Base-by-base conservation (phyloP, 2,797 vertebrate species). In the Paratrypauchen microcephalus region DNA sequence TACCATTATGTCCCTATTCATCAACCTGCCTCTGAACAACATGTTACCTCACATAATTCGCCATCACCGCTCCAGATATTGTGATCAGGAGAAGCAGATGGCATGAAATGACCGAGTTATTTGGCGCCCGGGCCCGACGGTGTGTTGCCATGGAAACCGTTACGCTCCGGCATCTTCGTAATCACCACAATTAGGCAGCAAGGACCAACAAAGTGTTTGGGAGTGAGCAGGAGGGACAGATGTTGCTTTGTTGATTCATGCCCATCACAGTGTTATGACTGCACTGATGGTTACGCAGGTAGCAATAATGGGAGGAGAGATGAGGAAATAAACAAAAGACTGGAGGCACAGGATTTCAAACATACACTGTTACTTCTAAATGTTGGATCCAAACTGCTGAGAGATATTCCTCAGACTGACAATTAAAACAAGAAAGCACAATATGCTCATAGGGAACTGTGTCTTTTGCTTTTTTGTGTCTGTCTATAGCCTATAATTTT, bases 11-110 rank as follows among this genome's bases (percentile, higher is more conserved):
- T 74, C 78, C 62, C 21, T 23, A 19, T 48, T 71, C 50, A 59
- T 74, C 66, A 67, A 50, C 52, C 64, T 41, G 56, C 24, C 16
- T 75, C 74, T 30, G 41, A 66, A 45, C 47, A 58, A 77, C 68
- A 45, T 74, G 79, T 76, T 74, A 77, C 82, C 76, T 76, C 79
- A 57, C 74, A 73, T 77, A 11, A 83, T 82, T 83, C 78, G 2
- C 74, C 66, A 64, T 80, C 82, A 87, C 84, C 79, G 63, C 75
- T 70, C 2, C 56, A 73, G 76, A 67, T 74, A 72, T 68, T 81
- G 80, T 64, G 61, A 86, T 78, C 80, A 70, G 69, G 68, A 76
- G 66, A 87, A 90, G 79, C 91, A 91, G 90, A 91, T 89, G 91
- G 88, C 79, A 68, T 72, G 71, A 85, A 89, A 91, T 83, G 84